Conservation (phyloP, 2,888 invertebrate species). For the Spatulosminthurus flaviceps region DNA sequence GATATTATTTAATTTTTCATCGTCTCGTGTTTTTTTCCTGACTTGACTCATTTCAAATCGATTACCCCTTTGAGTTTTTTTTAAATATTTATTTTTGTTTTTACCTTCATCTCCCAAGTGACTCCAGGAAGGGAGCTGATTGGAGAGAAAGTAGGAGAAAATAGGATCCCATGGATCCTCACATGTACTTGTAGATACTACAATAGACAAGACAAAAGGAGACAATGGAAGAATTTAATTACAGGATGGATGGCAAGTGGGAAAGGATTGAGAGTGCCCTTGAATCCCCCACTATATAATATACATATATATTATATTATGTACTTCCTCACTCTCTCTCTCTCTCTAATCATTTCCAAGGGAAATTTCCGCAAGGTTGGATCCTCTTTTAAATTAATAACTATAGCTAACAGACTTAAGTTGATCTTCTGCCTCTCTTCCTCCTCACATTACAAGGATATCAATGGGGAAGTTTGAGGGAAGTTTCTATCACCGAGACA, state of each 20-base stretch:
- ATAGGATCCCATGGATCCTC: background rate
- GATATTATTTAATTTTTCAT: slow-evolving; percentile 51
- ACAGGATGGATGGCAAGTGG: slow-evolving; percentile 7
- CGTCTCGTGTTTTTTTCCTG: slow-evolving; percentile 28
- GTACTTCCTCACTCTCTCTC: no score
- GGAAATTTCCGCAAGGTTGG: background rate
- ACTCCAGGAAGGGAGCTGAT: background rate
- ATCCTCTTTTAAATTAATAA: background rate
- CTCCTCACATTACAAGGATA: no score
- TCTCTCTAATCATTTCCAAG: background rate
- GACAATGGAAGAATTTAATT: slow-evolving; percentile 14
- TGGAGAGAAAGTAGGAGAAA: no score
- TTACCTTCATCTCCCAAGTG: background rate
- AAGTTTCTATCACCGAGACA: background rate
- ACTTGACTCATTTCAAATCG: slow-evolving; percentile 15
- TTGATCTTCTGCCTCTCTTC: no score
- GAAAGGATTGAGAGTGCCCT: background rate
- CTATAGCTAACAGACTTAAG: no score
- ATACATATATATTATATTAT: background rate
- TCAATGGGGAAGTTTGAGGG: background rate
- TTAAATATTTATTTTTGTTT: no score
- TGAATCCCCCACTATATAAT: background rate
- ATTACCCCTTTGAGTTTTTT: background rate
- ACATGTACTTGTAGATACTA: background rate
- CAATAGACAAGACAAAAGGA: background rate